A percentile compares a stretch with the other conserved stretches of the same genome.
Conservation (phyloP, 2,888 invertebrate genomes). For the Creontiades dilutus region DNA sequence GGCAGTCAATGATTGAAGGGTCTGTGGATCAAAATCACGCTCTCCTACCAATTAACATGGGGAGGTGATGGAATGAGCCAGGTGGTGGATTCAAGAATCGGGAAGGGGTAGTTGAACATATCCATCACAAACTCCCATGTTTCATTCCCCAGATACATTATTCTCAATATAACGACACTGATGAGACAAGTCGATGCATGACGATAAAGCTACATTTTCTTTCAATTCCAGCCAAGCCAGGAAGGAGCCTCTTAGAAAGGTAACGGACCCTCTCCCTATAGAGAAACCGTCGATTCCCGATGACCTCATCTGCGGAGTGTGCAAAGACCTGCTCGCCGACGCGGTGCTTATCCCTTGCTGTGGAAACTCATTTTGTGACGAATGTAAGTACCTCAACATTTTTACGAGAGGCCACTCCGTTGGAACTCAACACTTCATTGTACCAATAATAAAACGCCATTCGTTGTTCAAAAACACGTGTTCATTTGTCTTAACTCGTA, state of each 20-base stretch:
- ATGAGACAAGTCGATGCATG: no score
- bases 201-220: background rate
- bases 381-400: constrained; percentile 85
- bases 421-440: background rate
- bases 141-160: no score
- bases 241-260: constrained; percentile 84
- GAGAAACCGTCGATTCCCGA: constrained; percentile 87
- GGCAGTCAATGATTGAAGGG: no score
- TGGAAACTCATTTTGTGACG: constrained; percentile 98
- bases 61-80: no score
- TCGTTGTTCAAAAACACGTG: background rate
- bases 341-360: constrained; percentile 99
- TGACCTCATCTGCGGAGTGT: constrained; percentile 94
- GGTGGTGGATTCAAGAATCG: no score
- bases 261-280: constrained; percentile 80
- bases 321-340: constrained; percentile 94
- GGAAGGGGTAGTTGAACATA: no score
- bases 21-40: no score
- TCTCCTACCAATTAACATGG: no score
- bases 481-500: background rate
- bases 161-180: no score
- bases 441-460: background rate
- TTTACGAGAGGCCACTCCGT: constrained; percentile 33
- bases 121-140: no score
- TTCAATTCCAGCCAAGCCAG: constrained; percentile 83